Conservation (phyloP, 2,113 vertebrate genomes). For the Aptenodytes forsteri region DNA sequence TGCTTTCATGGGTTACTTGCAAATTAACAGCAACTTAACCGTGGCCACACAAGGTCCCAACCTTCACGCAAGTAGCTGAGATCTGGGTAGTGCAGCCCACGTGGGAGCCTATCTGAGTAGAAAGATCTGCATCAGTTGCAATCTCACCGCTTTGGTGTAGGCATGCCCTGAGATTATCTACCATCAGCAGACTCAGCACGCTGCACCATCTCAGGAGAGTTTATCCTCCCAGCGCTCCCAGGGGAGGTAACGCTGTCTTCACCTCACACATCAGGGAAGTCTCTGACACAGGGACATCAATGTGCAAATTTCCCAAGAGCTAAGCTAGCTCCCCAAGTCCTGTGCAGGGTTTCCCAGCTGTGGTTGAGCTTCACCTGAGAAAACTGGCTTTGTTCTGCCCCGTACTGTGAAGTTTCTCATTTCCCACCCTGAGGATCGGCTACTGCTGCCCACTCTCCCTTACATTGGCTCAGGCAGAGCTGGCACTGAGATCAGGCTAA, state of each 20-base stretch:
- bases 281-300: not conserved
- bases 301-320: not conserved
- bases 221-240: not conserved
- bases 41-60: not conserved
- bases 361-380: not conserved
- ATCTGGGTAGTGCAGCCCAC: not conserved
- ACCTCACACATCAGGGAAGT: not conserved
- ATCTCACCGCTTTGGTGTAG: not conserved
- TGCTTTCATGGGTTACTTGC: not conserved
- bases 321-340: not conserved
- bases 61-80: not conserved
- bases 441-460: not conserved
- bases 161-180: not conserved
- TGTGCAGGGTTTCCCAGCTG: not conserved
- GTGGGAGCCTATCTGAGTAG: not conserved
- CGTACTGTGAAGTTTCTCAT: not conserved
- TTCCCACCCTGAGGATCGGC: not conserved
- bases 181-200: not conserved
- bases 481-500: not conserved
- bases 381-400: not conserved
- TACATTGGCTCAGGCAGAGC: not conserved
- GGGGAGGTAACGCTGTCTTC: not conserved
- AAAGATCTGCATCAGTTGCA: not conserved
- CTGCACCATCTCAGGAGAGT: not conserved
- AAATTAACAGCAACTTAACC: not conserved